Conservation (phyloP, 2,888 invertebrate genomes). For the Notodromas monacha region DNA sequence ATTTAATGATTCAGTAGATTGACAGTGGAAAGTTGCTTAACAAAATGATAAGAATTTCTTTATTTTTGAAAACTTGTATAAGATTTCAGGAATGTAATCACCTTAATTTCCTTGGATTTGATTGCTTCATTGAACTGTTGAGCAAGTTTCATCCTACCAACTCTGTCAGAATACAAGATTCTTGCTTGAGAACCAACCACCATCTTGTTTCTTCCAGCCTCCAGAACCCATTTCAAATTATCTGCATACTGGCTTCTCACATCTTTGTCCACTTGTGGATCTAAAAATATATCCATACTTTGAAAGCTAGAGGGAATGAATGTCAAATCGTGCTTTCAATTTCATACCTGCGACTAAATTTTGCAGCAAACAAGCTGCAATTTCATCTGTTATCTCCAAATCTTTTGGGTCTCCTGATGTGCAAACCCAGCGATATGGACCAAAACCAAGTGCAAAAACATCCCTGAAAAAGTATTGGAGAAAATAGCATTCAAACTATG, state of each 20-base stretch:
- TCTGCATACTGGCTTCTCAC: conserved; percentile 22
- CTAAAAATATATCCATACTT: too few species aligned
- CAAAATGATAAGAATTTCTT: too few species aligned
- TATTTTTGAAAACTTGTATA: too few species aligned
- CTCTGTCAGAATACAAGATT: conserved; percentile 25
- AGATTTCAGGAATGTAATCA: too few species aligned
- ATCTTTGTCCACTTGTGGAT: too few species aligned
- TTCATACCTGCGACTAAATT: not conserved
- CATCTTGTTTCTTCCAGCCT: conserved; percentile 21
- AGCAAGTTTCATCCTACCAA: conserved; percentile 21
- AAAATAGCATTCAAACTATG: too few species aligned
- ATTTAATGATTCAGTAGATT: too few species aligned
- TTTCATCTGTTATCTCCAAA: conserved; percentile 21
- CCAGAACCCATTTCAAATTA: conserved; percentile 24
- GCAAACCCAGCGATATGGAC: conserved; percentile 29
- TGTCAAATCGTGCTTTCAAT: too few species aligned
- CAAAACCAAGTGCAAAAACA: conserved; percentile 28
- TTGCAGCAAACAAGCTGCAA: conserved; percentile 15
- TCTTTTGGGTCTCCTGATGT: conserved; percentile 21
- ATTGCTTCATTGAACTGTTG: conserved; percentile 23
- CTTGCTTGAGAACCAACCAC: conserved; percentile 24
- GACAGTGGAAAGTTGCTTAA: not conserved
- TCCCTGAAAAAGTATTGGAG: conserved; percentile 20
- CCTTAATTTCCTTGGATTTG: conserved; percentile 17
- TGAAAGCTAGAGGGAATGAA: not conserved